Evolutionary conservation across 1,140 invertebrate species (phyloP), one percentile per base, ranked within the genome.

Genomic region (Danaus plexippus): DNA sequence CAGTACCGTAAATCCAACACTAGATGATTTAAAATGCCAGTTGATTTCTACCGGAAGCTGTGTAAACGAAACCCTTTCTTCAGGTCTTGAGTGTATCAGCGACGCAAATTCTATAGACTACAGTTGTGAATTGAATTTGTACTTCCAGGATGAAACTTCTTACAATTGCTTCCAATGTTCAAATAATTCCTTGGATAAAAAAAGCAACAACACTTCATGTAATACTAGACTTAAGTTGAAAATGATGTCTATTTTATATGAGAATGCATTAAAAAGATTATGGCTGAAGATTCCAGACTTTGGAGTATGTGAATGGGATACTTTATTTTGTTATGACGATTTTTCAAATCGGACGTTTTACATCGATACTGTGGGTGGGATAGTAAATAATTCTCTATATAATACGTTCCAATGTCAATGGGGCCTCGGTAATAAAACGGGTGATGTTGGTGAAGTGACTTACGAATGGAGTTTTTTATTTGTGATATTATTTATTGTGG

Each of bases 391-490:
- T 54, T 60, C 57, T 57, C 46, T 64, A 13, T 45, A 71, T 32
- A 74, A 81, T 11, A 78, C 50, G 61, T 74, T 80, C 69, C 76
- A 77, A 59, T 87, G 85, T 71, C 75, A 51, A 48, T 85, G 75
- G 69, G 71, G 72, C 47, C 67, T 63, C 52, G 65, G 61, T n/a
- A 80, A 80, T 61, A 56, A 55, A 46, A 71, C 71, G 9, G 67
- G 61, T 15, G 57, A 56, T 11, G 44, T 69, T 8, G 54, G 57
- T 47, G 66, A 57, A 66, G 72, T 63, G 47, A 68, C 85, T 47
- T 92, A 91, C 72, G 92, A 94, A 67, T 95, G 93, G 94, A 91
- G 90, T 70, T 94, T 94, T 71, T 80, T 95, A 11, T 92, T 94
- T 77, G 91, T 93, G 18, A 88, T 94, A 54, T 88, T 95, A 65